Conservation (phyloP, 2,797 vertebrate species). For the Sebastes ruberrimus region DNA sequence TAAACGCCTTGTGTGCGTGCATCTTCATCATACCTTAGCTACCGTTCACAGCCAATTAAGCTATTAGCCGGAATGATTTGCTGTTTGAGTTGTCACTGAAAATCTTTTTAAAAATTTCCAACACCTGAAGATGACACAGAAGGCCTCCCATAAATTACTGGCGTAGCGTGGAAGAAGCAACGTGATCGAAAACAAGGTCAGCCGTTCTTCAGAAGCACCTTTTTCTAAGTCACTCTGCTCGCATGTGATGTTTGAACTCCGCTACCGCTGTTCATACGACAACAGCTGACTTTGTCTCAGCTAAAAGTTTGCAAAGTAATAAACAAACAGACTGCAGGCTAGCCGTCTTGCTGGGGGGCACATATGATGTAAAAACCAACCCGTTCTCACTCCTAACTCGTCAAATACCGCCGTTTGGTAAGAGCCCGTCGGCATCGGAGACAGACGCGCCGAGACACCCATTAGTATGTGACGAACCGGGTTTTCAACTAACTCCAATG, state of each 20-base stretch:
- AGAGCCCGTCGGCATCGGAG: too few relatives aligned
- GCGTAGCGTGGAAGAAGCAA: conserved; percentile 9
- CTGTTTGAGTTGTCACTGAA: not conserved
- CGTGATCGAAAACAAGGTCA: conserved; percentile 28
- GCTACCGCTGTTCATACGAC: conserved; percentile 9
- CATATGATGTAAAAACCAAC: too few relatives aligned
- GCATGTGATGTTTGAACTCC: conserved; percentile 44
- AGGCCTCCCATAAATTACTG: not conserved
- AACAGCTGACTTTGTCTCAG: conserved; percentile 15
- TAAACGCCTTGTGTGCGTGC: not conserved
- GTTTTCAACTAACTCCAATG: too few relatives aligned
- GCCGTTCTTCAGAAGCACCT: conserved; percentile 14
- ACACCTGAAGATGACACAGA: not conserved
- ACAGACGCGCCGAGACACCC: too few relatives aligned
- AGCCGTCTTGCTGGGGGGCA: not conserved
- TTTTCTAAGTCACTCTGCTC: conserved; percentile 13
- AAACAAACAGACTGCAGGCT: conserved; percentile 6
- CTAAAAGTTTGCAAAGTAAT: not conserved
- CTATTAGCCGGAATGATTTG: not conserved
- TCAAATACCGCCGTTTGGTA: too few relatives aligned
- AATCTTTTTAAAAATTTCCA: not conserved
- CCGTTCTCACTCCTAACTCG: too few relatives aligned
- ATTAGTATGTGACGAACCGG: too few relatives aligned
- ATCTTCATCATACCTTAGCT: not conserved
- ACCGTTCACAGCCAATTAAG: not conserved